Evolutionary conservation across 1,140 invertebrate genomes (phyloP).

Genomic region (Temnothorax nylanderi): DNA sequence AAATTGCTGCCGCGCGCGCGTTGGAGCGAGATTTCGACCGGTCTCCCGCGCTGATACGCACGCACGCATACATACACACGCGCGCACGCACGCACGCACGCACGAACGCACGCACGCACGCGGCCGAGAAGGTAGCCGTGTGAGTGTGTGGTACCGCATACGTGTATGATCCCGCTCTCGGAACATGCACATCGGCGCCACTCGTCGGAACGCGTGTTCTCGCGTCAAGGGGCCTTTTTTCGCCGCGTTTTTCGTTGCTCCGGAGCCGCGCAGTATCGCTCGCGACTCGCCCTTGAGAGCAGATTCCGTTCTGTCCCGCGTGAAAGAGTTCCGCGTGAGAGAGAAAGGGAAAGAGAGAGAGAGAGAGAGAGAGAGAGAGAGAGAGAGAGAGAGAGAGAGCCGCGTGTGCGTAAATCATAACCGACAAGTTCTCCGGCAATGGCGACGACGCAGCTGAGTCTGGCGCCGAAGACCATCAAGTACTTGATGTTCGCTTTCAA

Average conservation of each 20-base stretch:
- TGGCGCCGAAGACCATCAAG: slow-evolving; percentile 83
- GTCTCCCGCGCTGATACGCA: not conserved
- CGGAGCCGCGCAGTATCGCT: not conserved
- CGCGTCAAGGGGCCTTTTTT: slow-evolving; percentile 15
- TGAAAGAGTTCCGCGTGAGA: not conserved
- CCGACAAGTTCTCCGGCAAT: slow-evolving; percentile 1
- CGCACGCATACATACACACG: not conserved
- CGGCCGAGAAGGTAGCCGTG: not conserved
- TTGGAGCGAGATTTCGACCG: slow-evolving; percentile 48
- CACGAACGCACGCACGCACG: no score
- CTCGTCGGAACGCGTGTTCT: slow-evolving; percentile 23
- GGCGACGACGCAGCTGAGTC: not conserved
- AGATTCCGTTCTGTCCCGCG: not conserved
- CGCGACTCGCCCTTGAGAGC: slow-evolving; percentile 20
- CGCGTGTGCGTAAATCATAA: not conserved
- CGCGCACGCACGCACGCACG: not conserved
- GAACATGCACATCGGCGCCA: slow-evolving; percentile 24
- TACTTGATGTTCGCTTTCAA: slow-evolving; percentile 89
- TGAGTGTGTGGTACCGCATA: not conserved
- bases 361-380: not conserved
- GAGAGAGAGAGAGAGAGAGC: not conserved
- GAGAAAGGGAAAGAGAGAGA: not conserved
- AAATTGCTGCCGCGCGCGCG: not conserved
- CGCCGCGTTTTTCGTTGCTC: slow-evolving; percentile 25
- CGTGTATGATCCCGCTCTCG: not conserved